These are phyloP conservation scores for Allobates femoralis DNA, from an alignment of 2,797 vertebrate species.

Conservation along the genomic window DNA sequence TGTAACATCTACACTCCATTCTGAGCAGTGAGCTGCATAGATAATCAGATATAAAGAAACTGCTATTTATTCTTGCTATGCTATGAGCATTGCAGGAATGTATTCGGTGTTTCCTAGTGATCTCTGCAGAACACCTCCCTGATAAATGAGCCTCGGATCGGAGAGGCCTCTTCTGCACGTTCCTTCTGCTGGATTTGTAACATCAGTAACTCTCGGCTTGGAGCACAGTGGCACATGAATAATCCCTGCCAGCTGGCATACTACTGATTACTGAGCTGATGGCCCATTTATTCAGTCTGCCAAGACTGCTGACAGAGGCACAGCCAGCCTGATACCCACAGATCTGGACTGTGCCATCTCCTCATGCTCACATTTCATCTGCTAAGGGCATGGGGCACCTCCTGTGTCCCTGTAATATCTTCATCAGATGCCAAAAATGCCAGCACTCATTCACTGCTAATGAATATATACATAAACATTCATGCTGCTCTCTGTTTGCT, in stretches of 20 bases:
- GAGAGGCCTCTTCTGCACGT: slow-evolving; percentile 17
- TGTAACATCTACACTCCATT: neutral
- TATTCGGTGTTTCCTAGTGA: slow-evolving; percentile 14
- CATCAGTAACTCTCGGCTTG: slow-evolving; percentile 48
- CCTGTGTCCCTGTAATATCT: slow-evolving; percentile 34
- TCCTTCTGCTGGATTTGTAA: slow-evolving; percentile 24
- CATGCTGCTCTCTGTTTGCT: neutral
- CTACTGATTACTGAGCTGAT: slow-evolving; percentile 56
- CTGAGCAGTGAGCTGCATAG: neutral
- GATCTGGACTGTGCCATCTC: slow-evolving; percentile 48
- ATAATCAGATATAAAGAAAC: neutral
- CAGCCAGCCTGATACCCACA: slow-evolving; percentile 49
- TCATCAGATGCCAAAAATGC: slow-evolving; percentile 21
- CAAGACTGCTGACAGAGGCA: slow-evolving; percentile 47
- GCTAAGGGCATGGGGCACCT: slow-evolving; percentile 49
- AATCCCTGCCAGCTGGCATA: slow-evolving; percentile 55
- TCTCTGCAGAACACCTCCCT: neutral
- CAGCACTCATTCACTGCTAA: slow-evolving; percentile 17
- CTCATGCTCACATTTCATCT: slow-evolving; percentile 48
- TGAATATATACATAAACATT: slow-evolving; percentile 31
- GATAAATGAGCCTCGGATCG: slow-evolving; percentile 20
- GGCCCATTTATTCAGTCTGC: slow-evolving; percentile 52
- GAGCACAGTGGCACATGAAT: slow-evolving; percentile 43
- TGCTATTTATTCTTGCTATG: slow-evolving; percentile 2
- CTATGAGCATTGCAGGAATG: neutral